phyloP scores from a whole-genome alignment of 1,140 invertebrate genomes.

The Leptoteleia sp. region DNA sequence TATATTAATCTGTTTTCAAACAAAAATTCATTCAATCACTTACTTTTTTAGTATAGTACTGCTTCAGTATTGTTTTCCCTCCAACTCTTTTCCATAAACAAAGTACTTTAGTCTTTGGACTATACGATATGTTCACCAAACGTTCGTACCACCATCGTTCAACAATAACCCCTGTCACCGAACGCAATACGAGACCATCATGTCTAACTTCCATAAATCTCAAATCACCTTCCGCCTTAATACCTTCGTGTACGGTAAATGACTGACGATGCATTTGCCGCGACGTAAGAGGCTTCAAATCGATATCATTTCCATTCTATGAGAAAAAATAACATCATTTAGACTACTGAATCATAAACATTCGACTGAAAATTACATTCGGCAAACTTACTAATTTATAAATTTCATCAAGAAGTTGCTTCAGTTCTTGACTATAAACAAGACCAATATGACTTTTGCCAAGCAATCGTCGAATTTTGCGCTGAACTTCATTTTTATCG shows the following conservation, averaged over 20 bases:
- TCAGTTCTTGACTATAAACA: conserved; percentile 98
- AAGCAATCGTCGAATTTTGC: conserved; percentile 95
- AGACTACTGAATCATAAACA: too few relatives aligned
- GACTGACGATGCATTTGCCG: conserved; percentile 97
- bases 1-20: not conserved
- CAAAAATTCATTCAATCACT: conserved; percentile 21
- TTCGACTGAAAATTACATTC: too few relatives aligned
- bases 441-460: conserved; percentile 99
- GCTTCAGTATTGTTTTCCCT: conserved; percentile 96
- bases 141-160: conserved; percentile 99
- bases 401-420: conserved; percentile 97
- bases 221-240: conserved; percentile 94
- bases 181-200: conserved; percentile 96
- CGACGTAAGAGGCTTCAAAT: conserved; percentile 94
- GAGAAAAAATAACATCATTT: conserved; percentile 66
- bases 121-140: conserved; percentile 99
- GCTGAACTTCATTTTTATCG: conserved; percentile 91
- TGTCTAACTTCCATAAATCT: conserved; percentile 99
- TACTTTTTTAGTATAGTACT: conserved; percentile 99
- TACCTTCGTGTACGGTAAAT: conserved; percentile 97
- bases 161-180: conserved; percentile 95
- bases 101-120: conserved; percentile 97
- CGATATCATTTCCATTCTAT: conserved; percentile 97
- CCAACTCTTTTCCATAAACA: conserved; percentile 97
- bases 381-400: conserved; percentile 93